Evolutionary conservation across 2,113 vertebrate genomes (phyloP), one percentile per base, ranked within the genome.

Genomic region (Ictalurus punctatus): DNA sequence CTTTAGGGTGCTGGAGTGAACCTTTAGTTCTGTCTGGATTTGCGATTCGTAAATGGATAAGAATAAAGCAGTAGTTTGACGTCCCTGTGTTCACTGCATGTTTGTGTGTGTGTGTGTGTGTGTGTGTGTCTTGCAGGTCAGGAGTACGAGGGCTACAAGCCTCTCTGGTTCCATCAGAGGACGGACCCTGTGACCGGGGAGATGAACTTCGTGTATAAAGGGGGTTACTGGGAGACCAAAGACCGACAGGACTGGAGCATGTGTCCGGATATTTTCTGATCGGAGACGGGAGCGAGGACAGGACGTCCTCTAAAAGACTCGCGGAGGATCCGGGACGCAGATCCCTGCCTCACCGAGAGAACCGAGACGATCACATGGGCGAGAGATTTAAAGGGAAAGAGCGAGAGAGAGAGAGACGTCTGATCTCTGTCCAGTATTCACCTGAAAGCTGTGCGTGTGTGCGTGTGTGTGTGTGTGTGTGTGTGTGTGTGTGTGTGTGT

Each of bases 221-320:
- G 98, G 0, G 97, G 98, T 86, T 99, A 99, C 95, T 99, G 98
- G 98, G 98, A 99, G 93, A 91, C 96, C 85, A 99, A 99, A 94
- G 98, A 99, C 52, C 95, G 88, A 88, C 96, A 97, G 92, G 96
- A 99, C 95, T 99, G 98, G 98, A 96, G 92, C 23, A 81, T 90
- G 89, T 99, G 97, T 93, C 97, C 98, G 0, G 93, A 96, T 93
- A 99, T 99, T 96, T 99, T 98, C 96, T 99, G 97, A 86, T 25
- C 37, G 21, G 25, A 65, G 79, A 54, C 10, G n/a, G 14, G 61
- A 34, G 71, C 19, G 52, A 34, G 56, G 74, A 85, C 61, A 63
- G 67, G 16, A 56, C 37, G 61, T 37, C 44, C 44, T 34, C 52
- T 56, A 44, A 83, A 10, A 25, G 84, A 85, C 58, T 83, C 37